Conservation (phyloP, 1,140 invertebrate genomes). For the Atta texana region DNA sequence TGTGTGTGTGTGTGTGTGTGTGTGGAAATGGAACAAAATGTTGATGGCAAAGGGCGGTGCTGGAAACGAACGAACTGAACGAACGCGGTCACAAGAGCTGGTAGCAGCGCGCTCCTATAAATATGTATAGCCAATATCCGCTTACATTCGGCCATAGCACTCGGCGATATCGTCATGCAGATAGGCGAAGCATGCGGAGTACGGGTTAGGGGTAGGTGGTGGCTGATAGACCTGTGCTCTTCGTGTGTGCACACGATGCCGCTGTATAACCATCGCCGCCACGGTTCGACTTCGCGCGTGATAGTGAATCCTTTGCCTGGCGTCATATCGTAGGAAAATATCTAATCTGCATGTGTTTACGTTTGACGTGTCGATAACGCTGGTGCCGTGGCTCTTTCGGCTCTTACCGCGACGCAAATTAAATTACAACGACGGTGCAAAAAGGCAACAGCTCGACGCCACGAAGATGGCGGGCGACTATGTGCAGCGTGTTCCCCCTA, state of each 20-base stretch:
- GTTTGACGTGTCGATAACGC: constrained; percentile 79
- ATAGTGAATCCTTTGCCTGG: constrained; percentile 77
- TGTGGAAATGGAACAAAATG: constrained; percentile 63
- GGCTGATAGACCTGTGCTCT: constrained; percentile 34
- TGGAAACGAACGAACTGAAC: constrained; percentile 69
- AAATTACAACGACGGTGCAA: constrained; percentile 55
- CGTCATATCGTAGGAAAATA: constrained; percentile 80
- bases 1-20: background rate
- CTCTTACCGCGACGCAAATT: constrained; percentile 62
- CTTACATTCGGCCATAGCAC: constrained; percentile 80
- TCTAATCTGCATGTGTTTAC: constrained; percentile 84
- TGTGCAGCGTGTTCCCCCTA: background rate
- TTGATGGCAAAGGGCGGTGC: constrained; percentile 46
- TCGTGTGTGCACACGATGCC: background rate
- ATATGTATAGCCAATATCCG: constrained; percentile 84
- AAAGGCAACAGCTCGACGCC: constrained; percentile 38
- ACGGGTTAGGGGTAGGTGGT: constrained; percentile 48
- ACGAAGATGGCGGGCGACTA: constrained; percentile 52
- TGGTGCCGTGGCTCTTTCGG: constrained; percentile 56
- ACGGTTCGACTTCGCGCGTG: constrained; percentile 41
- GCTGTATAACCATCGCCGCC: constrained; percentile 43
- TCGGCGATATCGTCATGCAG: constrained; percentile 80
- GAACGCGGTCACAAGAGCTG: constrained; percentile 60
- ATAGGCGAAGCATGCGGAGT: constrained; percentile 67
- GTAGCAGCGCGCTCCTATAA: constrained; percentile 77